Evolutionary conservation across 2,888 invertebrate genomes (phyloP).

Genomic region (Machimus atricapillus): DNA sequence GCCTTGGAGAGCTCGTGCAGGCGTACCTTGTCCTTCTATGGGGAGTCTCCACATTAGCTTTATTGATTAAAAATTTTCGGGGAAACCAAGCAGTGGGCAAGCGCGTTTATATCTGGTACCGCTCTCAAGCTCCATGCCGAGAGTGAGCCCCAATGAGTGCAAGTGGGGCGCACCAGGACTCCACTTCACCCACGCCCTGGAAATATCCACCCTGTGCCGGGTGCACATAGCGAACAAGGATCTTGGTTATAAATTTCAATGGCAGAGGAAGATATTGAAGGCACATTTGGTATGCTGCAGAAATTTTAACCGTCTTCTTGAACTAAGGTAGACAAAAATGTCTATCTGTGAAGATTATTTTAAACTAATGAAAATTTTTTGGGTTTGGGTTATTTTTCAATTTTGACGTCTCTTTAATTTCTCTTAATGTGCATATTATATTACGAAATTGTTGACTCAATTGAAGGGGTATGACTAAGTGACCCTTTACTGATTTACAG

Average conservation of each 20-base stretch:
- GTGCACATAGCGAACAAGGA: not conserved
- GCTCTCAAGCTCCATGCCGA: not conserved
- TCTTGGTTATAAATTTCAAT: not conserved
- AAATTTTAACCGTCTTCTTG: not conserved
- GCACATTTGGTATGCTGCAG: not conserved
- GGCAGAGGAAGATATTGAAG: not conserved
- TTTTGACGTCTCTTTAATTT: not conserved
- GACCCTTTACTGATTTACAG: not conserved
- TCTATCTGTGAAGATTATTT: not conserved
- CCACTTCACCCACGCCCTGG: not conserved
- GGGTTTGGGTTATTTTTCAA: not conserved
- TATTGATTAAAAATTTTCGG: slow-evolving; percentile 44
- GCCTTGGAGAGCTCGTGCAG: not conserved
- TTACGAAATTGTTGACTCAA: not conserved
- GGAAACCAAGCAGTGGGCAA: slow-evolving; percentile 26
- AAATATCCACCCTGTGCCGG: not conserved
- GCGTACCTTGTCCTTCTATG: not conserved
- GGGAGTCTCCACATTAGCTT: slow-evolving; percentile 41
- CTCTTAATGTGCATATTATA: not conserved
- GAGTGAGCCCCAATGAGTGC: not conserved
- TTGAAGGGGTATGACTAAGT: not conserved
- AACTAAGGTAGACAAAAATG: not conserved
- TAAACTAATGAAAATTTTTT: not conserved
- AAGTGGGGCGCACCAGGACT: not conserved
- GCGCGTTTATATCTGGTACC: slow-evolving; percentile 8